Base-by-base conservation (phyloP, 2,113 vertebrate genomes). In the Phaethon lepturus region DNA sequence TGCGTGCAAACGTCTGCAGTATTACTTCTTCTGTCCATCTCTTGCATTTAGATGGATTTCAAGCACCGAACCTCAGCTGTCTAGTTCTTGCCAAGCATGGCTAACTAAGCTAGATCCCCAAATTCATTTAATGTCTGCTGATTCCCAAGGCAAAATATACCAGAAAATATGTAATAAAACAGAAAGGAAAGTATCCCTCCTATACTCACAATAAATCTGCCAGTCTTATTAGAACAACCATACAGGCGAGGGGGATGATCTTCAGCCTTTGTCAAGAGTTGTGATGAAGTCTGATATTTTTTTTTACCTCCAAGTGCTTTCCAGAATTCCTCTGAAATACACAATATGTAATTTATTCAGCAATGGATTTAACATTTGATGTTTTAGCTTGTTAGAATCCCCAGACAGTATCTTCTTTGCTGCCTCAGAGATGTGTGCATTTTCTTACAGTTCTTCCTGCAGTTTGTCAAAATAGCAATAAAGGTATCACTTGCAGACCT, bases 161-260 rank as follows among this genome's bases (percentile, higher is more conserved):
- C 53, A 93, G 59, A 84, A 75, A 83, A 6, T 35, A 76, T 15
- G 17, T 35, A 94, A 88, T 75, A 69, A 75, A 93, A 63, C 26
- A 88, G 45, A 81, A 4, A 58, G 35, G 26, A 68, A 93, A 95
- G 16, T n/a, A 69, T 40, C 33, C 35, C 25, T 63, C 9, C 71
- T 56, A 86, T 90, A 98, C 99, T 98, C 93, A 99, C 99, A 50
- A 97, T 97, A 91, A 99, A 99, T 94, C 98, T 98, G 91, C 99
- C 99, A 1, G 98, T 99, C 95, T 99, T 99, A 96, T 99, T 99
- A 92, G 99, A 99, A 93, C 99, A 99, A 63, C 98, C 99, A 4
- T 98, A 99, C 28, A 99, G 98, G 74, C 98, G 98, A 62, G 98
- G 98, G 1, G 98, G 98, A 49, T 98, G 98, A 68, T 97, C 84